Evolutionary conservation across 2,797 vertebrate genomes (phyloP), one percentile per base, ranked within the genome.

Genomic region (Poecile montanus): DNA sequence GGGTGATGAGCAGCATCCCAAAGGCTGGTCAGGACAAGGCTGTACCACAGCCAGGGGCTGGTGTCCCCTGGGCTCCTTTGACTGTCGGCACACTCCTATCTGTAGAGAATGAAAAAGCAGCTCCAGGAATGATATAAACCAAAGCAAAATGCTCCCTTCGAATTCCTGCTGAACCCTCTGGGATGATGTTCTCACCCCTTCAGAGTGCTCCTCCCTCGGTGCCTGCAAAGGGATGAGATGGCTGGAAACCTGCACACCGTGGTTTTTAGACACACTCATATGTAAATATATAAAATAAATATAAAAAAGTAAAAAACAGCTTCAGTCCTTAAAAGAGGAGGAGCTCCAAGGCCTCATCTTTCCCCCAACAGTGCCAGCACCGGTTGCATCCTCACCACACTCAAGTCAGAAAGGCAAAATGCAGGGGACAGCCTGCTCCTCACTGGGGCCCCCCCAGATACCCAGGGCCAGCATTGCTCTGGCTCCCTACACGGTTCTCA

Each of bases 361-460:
- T 36, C 14, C 51, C 42, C 4, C 17, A 7, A 6, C 16, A 4
- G 34, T 66, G 66, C 38, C 47, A 58, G 34, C 56, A 47, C 8
- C 2, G 1, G 14, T 26, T n/a, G 15, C 26, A 62, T 66, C 38
- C 40, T 80, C 38, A 20, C n/a, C 50, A 21, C 1, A 1, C 45
- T 44, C 2, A 6, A 66, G 18, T 12, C 61, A 88, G 44, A 34
- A 71, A n/a, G 12, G 17, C 26, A 66, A 75, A 89, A 20, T 0
- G 0, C 0, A 1, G 4, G 4, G 32, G 7, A 54, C 63, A 79
- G 48, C n/a, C 27, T 1, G 0, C n/a, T 54, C 36, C 2, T 0
- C 16, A 6, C 15, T 7, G 13, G 36, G 85, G n/a, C 61, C 22
- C 51, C 25, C 22, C 20, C 1, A 0, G 1, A 4, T 40, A 36